Evolutionary conservation across 1,140 invertebrate genomes (phyloP).

Genomic region (Musca vetustissima): DNA sequence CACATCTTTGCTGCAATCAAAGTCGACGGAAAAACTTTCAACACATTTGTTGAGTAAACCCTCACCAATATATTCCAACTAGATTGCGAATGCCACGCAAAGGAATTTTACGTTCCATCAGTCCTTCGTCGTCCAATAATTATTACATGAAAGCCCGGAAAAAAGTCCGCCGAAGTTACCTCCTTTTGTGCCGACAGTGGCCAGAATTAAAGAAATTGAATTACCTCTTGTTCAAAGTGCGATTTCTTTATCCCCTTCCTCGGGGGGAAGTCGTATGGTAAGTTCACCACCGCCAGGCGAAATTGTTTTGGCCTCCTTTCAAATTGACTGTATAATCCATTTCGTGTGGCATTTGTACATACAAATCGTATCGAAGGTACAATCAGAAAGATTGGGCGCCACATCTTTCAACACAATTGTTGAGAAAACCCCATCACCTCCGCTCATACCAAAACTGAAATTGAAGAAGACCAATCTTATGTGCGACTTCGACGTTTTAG

Average conservation of each 20-base stretch:
- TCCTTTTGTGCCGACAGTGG: too few species aligned
- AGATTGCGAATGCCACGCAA: conserved; percentile 43
- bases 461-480: conserved; percentile 51
- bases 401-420: conserved; percentile 40
- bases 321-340: conserved; percentile 54
- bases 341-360: conserved; percentile 34
- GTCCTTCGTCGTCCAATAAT: conserved; percentile 43
- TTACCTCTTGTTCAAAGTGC: conserved; percentile 40
- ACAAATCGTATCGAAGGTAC: conserved; percentile 35
- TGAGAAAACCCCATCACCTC: conserved; percentile 45
- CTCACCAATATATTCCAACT: conserved; percentile 35
- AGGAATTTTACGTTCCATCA: conserved; percentile 49
- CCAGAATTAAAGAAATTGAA: conserved; percentile 47
- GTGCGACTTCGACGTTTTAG: conserved; percentile 48
- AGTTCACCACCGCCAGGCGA: too few species aligned
- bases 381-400: conserved; percentile 41
- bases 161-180: conserved; percentile 34
- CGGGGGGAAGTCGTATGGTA: too few species aligned
- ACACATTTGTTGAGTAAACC: conserved; percentile 41
- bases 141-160: conserved; percentile 38
- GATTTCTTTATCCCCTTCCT: conserved; percentile 42
- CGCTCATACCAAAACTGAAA: conserved; percentile 47
- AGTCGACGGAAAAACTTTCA: conserved; percentile 45
- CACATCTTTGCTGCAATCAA: conserved; percentile 40
- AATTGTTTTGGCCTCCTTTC: too few species aligned